phyloP scores from a whole-genome alignment of 92 coral and sea anemone genomes.

The Epizoanthus ramosus region DNA sequence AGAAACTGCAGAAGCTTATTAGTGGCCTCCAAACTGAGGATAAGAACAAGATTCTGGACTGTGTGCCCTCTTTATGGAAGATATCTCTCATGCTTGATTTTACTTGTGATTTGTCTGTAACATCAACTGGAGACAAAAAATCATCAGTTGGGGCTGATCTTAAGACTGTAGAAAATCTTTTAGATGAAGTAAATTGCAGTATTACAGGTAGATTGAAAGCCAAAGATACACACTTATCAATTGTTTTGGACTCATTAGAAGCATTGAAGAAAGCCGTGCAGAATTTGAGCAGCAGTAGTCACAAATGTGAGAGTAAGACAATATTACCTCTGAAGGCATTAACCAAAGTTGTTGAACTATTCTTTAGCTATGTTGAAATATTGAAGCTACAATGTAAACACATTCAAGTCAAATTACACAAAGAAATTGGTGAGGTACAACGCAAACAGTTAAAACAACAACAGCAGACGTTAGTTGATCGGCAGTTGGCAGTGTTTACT shows the following conservation, averaged over 20 bases:
- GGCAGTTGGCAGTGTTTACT: conserved; percentile 64
- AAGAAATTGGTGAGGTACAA: conserved; percentile 13
- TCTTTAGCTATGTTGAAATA: conserved; percentile 9
- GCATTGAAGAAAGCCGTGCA: conserved; percentile 16
- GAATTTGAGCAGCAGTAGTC: neutral
- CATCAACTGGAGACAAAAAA: conserved; percentile 15
- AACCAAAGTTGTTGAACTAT: conserved; percentile 6
- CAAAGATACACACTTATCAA: conserved; percentile 17
- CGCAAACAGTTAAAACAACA: conserved; percentile 54
- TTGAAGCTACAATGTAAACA: conserved; percentile 33
- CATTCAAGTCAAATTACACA: conserved; percentile 10
- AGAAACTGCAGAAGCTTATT: conserved; percentile 49
- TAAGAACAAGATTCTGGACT: conserved; percentile 34
- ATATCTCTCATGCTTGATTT: conserved; percentile 40
- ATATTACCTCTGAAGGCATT: conserved; percentile 1
- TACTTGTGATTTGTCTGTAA: neutral
- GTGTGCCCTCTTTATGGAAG: conserved; percentile 45
- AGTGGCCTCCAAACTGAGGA: conserved; percentile 23
- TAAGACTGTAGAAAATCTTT: conserved; percentile 38
- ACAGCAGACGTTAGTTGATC: conserved; percentile 54
- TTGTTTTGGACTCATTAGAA: conserved; percentile 31
- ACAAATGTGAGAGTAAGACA: neutral
- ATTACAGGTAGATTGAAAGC: conserved; percentile 3
- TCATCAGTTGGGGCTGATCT: neutral
- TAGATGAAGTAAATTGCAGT: conserved; percentile 36